Conservation (phyloP, 1,140 invertebrate species). For the Penaeus japonicus region DNA sequence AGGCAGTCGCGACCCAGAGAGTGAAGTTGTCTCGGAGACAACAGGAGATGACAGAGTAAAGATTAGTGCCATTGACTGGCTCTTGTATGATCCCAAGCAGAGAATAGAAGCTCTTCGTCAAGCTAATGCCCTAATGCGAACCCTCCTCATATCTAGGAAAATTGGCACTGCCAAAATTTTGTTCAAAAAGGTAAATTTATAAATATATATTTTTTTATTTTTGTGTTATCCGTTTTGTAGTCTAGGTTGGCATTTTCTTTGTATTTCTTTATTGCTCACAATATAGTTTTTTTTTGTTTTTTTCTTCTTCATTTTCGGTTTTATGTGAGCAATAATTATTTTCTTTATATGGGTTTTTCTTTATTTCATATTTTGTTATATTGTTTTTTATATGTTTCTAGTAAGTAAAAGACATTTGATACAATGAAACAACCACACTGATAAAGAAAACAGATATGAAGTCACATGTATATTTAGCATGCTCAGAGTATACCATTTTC, state of each 20-base stretch:
- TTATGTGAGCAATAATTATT: neutral
- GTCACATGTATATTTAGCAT: neutral
- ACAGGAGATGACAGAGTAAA: constrained; percentile 51
- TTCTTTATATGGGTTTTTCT: neutral
- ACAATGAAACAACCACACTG: neutral
- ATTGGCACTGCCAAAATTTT: constrained; percentile 75
- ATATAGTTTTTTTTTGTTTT: neutral
- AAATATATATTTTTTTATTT: too few relatives aligned
- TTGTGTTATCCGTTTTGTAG: too few relatives aligned
- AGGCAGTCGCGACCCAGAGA: constrained; percentile 33
- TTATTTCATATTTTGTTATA: neutral
- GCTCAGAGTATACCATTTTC: too few relatives aligned
- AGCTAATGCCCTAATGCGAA: constrained; percentile 87
- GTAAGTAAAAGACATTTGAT: too few relatives aligned
- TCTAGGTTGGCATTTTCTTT: neutral
- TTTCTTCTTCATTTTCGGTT: too few relatives aligned
- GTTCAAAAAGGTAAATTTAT: constrained; percentile 70
- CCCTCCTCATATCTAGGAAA: constrained; percentile 76
- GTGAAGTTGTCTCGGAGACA: constrained; percentile 47
- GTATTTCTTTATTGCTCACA: neutral
- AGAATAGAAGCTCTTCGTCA: constrained; percentile 82
- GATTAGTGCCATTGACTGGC: constrained; percentile 85
- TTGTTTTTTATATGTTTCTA: neutral
- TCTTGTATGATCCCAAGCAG: constrained; percentile 81
- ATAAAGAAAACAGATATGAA: neutral